Base-by-base conservation (phyloP, 1,140 invertebrate species). In the Ylistrum balloti region DNA sequence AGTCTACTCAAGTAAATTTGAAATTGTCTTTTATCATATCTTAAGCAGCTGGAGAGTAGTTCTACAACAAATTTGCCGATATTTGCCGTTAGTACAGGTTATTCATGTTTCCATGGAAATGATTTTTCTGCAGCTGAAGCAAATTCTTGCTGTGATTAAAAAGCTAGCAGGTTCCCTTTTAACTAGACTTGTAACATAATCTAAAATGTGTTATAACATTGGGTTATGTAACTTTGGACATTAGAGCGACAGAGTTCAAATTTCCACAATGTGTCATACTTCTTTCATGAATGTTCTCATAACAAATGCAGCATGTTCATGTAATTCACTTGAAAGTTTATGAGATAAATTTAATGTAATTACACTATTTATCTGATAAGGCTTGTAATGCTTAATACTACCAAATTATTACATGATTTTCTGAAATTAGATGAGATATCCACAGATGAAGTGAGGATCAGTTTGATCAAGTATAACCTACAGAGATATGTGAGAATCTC, bases 11-110 rank as follows among this genome's bases (percentile, higher is more conserved):
- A 28, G 56, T 74, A 74, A 74, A 28, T 74, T 74, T 74, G n/a
- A 74, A 74, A 74, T 74, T 74, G 56, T 74, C 56, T 74, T n/a
- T 74, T 74, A 74, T 74, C 56, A 74, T 74, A 74, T 17, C n/a
- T 28, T 15, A 74, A 74, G 56, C 56, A 74, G 56, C 56, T 28
- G 56, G 56, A 74, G n/a, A n/a, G 56, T 74, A n/a, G 56, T 74
- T 28, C 56, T n/a, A 9, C 56, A n/a, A 74, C 22, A 74, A 74
- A 1, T 74, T 74, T 28, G 28, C n/a, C n/a, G 56, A 74, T 74
- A 74, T 74, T 74, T 74, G 56, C 11, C 22, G 9, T 74, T 74
- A 74, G n/a, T 17, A 74, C n/a, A 74, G 5, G 56, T 74, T 28
- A 5, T n/a, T 74, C 56, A 74, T n/a, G 56, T 28, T 74, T n/a